Percentiles rank a stretch among this genome's conserved stretches.
phyloP scores from a whole-genome alignment of 2,888 invertebrate species.

The Pseudanteris insignis region DNA sequence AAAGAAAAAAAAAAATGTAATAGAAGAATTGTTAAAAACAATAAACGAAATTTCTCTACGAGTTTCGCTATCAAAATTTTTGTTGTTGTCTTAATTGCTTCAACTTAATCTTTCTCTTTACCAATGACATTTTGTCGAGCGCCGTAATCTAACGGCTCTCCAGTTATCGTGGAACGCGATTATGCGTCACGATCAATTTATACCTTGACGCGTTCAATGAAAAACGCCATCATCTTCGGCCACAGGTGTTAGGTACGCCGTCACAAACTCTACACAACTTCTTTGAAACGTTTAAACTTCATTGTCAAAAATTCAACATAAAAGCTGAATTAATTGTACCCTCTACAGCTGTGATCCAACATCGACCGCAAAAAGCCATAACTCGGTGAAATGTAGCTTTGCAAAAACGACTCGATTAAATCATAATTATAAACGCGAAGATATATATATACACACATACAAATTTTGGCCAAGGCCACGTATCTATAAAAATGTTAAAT shows the following conservation, averaged over 20 bases:
- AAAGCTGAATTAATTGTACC: conserved; percentile 18
- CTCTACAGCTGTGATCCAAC: conserved; percentile 3
- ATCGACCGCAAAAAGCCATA: conserved; percentile 14
- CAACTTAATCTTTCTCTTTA: conserved; percentile 14
- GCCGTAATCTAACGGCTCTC: conserved; percentile 8
- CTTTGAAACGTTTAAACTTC: conserved; percentile 5
- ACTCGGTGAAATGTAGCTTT: conserved; percentile 10
- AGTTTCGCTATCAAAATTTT: conserved; percentile 25
- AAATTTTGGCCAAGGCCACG: conserved; percentile 15
- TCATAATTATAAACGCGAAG: conserved; percentile 24
- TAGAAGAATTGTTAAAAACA: conserved; percentile 14
- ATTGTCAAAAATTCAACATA: conserved; percentile 20
- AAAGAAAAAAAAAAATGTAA: conserved; percentile 14
- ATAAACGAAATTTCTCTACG: conserved; percentile 25
- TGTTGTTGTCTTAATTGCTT: conserved; percentile 18
- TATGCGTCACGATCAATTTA: no score
- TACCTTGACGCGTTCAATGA: no score
- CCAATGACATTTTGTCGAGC: conserved; percentile 12
- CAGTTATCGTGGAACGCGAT: background rate
- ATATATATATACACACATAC: conserved; percentile 33
- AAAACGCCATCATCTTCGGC: conserved; percentile 2
- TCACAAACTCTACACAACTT: conserved; percentile 2
- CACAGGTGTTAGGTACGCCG: conserved; percentile 11
- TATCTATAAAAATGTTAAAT: conserved; percentile 30
- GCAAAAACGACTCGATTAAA: conserved; percentile 27